Conservation (phyloP, 2,888 invertebrate genomes). For the Lochmaea capreae region DNA sequence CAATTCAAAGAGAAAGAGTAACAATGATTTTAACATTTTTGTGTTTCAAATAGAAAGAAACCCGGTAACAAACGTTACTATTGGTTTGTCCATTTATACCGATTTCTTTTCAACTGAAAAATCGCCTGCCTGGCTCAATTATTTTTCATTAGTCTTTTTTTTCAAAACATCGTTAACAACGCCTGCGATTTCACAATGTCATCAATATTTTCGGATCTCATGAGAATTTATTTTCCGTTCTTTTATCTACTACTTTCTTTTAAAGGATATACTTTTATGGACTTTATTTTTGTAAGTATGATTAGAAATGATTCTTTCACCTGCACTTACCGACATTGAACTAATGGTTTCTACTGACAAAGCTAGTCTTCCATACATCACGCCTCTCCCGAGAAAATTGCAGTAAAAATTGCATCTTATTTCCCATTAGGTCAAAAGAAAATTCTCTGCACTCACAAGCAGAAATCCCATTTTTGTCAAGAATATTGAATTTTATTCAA, state of each 20-base stretch:
- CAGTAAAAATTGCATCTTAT: too few species aligned
- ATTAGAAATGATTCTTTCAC: neutral
- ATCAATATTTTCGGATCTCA: neutral
- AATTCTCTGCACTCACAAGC: too few species aligned
- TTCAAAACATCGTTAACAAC: slow-evolving; percentile 4
- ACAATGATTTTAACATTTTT: neutral
- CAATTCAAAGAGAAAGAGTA: too few species aligned
- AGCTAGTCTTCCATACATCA: neutral
- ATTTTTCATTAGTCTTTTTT: neutral
- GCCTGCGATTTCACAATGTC: neutral
- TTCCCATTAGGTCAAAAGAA: too few species aligned
- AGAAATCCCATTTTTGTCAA: too few species aligned
- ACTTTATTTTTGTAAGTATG: neutral
- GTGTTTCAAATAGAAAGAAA: neutral
- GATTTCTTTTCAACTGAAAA: neutral
- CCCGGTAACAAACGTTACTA: neutral
- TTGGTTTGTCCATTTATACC: slow-evolving; percentile 1
- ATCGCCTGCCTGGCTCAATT: neutral
- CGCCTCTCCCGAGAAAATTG: too few species aligned
- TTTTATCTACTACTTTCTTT: neutral
- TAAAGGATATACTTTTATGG: neutral
- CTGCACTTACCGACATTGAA: neutral
- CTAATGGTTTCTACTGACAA: neutral
- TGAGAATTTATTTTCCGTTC: neutral
- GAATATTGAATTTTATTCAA: too few species aligned